Evolutionary conservation across 2,113 vertebrate species (phyloP).

Genomic region (Campylorhamphus procurvoides): DNA sequence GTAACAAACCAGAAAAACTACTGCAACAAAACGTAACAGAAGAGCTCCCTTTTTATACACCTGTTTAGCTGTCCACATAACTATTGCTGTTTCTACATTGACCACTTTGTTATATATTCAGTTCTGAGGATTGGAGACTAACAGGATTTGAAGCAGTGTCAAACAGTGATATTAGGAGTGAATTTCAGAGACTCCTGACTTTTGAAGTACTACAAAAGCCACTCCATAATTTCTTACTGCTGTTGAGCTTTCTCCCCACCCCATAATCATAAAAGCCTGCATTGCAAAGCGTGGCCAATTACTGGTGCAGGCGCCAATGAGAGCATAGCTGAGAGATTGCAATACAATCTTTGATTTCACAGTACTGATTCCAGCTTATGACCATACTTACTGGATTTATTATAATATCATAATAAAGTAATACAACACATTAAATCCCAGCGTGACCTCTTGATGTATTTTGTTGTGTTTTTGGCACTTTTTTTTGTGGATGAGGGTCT

Average conservation of each 20-base stretch:
- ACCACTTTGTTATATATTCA: neutral
- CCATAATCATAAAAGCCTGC: neutral
- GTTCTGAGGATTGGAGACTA: neutral
- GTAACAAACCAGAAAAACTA: neutral
- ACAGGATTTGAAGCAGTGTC: neutral
- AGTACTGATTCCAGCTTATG: neutral
- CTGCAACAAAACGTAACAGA: neutral
- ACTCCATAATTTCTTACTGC: neutral
- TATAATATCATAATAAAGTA: neutral
- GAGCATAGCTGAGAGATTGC: neutral
- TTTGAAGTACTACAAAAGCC: neutral
- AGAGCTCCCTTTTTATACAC: neutral
- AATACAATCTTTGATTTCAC: neutral
- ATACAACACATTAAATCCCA: neutral
- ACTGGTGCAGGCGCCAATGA: neutral
- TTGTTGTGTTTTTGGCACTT: neutral
- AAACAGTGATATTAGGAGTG: neutral
- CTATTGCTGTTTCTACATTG: neutral
- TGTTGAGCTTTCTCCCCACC: neutral
- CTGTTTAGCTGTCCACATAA: neutral
- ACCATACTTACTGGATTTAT: neutral
- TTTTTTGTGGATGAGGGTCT: neutral
- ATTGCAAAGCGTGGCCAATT: accelerated
- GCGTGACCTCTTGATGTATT: neutral
- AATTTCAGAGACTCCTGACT: neutral